Percentiles rank a stretch among this genome's conserved stretches.
phyloP scores from a whole-genome alignment of 2,113 vertebrate species.

The Eudyptes chrysolophus region DNA sequence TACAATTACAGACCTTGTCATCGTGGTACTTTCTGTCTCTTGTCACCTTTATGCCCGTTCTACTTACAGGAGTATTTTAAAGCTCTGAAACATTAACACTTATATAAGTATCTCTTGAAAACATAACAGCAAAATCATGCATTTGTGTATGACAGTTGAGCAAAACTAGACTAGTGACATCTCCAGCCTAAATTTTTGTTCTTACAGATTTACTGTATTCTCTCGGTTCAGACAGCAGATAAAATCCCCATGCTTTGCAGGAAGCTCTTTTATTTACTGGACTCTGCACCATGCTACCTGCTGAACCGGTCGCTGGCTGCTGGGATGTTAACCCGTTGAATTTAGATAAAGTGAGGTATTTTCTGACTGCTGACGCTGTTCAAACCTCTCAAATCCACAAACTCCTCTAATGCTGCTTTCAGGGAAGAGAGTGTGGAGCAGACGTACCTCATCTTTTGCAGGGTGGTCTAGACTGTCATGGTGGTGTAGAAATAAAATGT shows the following conservation, averaged over 20 bases:
- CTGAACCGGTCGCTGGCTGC: background rate
- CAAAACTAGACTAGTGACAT: background rate
- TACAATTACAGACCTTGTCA: background rate
- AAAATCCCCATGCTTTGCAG: background rate
- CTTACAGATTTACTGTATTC: background rate
- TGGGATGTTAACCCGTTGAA: background rate
- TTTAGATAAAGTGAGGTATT: background rate
- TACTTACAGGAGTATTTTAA: background rate
- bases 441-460: conserved; percentile 13
- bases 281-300: background rate
- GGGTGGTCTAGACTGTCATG: background rate
- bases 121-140: background rate
- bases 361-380: background rate
- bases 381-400: background rate
- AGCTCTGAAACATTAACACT: background rate
- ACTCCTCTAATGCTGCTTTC: background rate
- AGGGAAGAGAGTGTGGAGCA: background rate
- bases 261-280: background rate
- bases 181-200: background rate
- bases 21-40: background rate
- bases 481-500: background rate
- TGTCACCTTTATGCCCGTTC: background rate
- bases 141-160: background rate
- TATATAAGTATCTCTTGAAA: background rate
- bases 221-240: background rate